Conservation (phyloP, 2,797 vertebrate species). For the Rousettus madagascariensis region DNA sequence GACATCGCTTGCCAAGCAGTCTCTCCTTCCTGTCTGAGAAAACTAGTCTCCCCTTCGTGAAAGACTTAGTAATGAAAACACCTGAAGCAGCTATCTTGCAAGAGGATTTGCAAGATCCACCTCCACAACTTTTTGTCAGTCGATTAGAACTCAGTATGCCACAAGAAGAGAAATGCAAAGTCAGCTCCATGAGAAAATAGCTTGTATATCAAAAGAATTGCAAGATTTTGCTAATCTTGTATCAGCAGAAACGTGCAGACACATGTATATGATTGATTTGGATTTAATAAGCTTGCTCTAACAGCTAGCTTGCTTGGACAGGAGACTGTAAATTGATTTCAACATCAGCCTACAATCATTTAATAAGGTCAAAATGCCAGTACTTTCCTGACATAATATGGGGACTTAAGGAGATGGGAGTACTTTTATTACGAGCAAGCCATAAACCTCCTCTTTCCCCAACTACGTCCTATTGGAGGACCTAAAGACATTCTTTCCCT, state of each 20-base stretch:
- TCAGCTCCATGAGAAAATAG: neutral
- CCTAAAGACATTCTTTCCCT: neutral
- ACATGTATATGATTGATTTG: neutral
- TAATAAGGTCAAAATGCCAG: conserved; percentile 23
- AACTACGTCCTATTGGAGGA: neutral
- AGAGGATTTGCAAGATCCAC: neutral
- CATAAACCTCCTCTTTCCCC: neutral
- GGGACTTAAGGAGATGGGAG: neutral
- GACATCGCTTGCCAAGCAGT: neutral
- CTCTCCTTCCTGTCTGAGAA: neutral
- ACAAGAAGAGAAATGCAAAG: neutral
- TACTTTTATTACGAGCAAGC: neutral
- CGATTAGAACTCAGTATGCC: neutral
- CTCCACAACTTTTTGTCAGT: neutral
- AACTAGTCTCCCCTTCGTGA: neutral
- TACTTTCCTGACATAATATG: neutral
- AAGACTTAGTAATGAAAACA: neutral
- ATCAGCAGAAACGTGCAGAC: neutral
- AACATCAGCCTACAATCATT: neutral
- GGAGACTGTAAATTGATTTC: neutral
- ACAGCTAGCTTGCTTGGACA: neutral
- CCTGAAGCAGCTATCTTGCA: neutral
- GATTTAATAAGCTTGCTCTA: neutral
- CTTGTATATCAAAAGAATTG: neutral
- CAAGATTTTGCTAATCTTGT: neutral